Conservation (phyloP, 2,888 invertebrate genomes). For the Tolmerus cingulatus region DNA sequence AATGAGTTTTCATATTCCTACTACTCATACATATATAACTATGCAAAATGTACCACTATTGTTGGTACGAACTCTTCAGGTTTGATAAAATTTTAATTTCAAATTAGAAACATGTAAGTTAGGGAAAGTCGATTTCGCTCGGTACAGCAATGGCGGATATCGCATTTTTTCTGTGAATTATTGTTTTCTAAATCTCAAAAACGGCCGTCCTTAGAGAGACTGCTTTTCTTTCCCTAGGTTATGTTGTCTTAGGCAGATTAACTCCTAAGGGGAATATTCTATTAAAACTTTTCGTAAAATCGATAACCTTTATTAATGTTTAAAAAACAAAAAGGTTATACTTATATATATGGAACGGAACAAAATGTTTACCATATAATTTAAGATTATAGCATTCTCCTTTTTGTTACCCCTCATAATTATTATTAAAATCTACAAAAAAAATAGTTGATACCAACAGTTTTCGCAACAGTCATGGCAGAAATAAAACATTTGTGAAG, state of each 20-base stretch:
- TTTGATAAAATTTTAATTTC: neutral
- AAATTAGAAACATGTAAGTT: neutral
- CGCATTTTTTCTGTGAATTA: neutral
- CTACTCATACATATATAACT: neutral
- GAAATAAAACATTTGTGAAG: too few relatives aligned
- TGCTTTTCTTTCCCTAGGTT: neutral
- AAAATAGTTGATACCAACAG: too few relatives aligned
- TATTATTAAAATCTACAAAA: too few relatives aligned
- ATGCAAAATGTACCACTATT: neutral
- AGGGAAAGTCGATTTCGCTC: neutral
- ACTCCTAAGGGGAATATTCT: too few relatives aligned
- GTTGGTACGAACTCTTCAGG: neutral
- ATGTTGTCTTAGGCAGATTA: neutral
- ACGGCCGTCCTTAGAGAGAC: neutral
- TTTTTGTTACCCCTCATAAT: too few relatives aligned
- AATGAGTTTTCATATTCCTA: neutral
- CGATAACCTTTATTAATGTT: too few relatives aligned
- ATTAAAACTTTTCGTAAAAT: too few relatives aligned
- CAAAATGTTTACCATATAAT: too few relatives aligned
- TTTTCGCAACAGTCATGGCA: too few relatives aligned
- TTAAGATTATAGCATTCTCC: too few relatives aligned
- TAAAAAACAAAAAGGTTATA: too few relatives aligned
- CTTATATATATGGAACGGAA: too few relatives aligned
- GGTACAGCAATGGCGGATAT: neutral
- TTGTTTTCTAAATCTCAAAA: neutral